A percentile compares a stretch with the other conserved stretches of the same genome.
These are phyloP conservation scores for Perca schrenkii DNA, from an alignment of 2,113 vertebrate genomes.

Conservation along the genomic window DNA sequence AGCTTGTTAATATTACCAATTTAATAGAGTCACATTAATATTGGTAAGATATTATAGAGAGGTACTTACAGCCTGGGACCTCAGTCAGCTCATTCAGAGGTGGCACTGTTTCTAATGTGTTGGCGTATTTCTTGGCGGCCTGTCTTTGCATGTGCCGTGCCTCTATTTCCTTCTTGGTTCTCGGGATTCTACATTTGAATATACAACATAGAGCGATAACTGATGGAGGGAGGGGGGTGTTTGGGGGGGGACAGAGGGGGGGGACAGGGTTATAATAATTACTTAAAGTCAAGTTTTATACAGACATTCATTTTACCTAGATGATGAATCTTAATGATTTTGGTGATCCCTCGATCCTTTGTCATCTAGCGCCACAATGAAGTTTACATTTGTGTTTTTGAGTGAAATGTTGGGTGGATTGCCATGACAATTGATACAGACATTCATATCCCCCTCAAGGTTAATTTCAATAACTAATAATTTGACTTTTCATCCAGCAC, in stretches of 20 bases:
- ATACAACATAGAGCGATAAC: conserved; percentile 97
- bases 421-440: neutral
- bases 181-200: conserved; percentile 97
- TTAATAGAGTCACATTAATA: neutral
- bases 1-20: neutral
- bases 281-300: no score
- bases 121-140: conserved; percentile 94
- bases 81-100: conserved; percentile 93
- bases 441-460: neutral
- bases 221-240: conserved; percentile 54
- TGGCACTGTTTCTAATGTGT: conserved; percentile 95
- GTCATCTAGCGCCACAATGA: no score
- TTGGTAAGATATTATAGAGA: neutral
- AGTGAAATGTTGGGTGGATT: neutral
- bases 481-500: neutral
- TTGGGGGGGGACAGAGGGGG: neutral
- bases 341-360: no score
- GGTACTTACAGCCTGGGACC: conserved; percentile 89
- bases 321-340: no score
- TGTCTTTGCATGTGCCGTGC: conserved; percentile 90
- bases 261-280: neutral
- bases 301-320: no score
- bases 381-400: neutral
- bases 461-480: neutral
- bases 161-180: conserved; percentile 97